A percentile compares a stretch with the other conserved stretches of the same genome.
Evolutionary conservation across 2,113 vertebrate species (phyloP).

Genomic region (Osmerus eperlanus): DNA sequence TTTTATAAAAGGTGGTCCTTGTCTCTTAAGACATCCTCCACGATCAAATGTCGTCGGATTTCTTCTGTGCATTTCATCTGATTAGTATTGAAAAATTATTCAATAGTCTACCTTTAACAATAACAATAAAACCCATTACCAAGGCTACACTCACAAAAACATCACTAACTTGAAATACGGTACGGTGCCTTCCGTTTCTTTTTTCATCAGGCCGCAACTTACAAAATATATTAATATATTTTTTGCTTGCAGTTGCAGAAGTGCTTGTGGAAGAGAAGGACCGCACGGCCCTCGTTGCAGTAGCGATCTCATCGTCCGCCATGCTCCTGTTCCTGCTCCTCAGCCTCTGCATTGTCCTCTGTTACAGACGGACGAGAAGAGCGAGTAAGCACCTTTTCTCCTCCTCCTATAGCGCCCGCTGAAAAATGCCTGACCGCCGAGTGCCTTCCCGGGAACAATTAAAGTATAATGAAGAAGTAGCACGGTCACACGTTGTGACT

Average conservation of each 20-base stretch:
- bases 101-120: too few relatives aligned
- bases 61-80: too few relatives aligned
- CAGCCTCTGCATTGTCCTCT: conserved; percentile 46
- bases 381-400: conserved; percentile 59
- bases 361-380: conserved; percentile 49
- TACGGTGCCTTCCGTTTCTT: too few relatives aligned
- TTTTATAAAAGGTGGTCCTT: too few relatives aligned
- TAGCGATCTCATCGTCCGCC: conserved; percentile 38
- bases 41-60: too few relatives aligned
- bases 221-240: conserved; percentile 1
- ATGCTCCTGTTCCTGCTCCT: conserved; percentile 58
- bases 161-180: too few relatives aligned
- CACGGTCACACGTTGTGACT: conserved; percentile 43
- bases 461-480: conserved; percentile 60
- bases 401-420: conserved; percentile 24
- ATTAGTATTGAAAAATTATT: too few relatives aligned
- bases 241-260: conserved; percentile 56
- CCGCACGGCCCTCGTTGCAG: conserved; percentile 44
- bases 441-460: conserved; percentile 40
- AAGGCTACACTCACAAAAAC: too few relatives aligned
- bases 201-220: too few relatives aligned
- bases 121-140: too few relatives aligned
- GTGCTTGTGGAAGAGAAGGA: conserved; percentile 38
- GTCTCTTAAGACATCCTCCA: too few relatives aligned
- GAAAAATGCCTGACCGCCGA: conserved; percentile 9